Conservation (phyloP, 2,113 vertebrate species). For the Gnathochromis pfefferi region DNA sequence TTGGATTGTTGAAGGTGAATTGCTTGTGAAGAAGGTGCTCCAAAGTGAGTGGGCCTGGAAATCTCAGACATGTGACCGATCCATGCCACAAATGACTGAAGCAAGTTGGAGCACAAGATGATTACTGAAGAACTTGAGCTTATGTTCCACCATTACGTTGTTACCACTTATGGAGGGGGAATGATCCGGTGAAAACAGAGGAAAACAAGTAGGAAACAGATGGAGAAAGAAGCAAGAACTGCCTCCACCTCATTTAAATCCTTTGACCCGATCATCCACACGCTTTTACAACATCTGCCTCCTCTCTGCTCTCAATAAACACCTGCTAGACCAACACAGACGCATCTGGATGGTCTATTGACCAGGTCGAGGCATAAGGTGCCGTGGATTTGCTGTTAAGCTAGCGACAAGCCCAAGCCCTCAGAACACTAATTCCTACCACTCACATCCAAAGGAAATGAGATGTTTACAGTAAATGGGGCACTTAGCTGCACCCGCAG, state of each 20-base stretch:
- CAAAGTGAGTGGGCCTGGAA: background rate
- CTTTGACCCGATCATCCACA: background rate
- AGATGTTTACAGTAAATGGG: constrained; percentile 70
- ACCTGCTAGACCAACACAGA: constrained; percentile 35
- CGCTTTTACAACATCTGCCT: background rate
- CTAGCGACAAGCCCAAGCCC: constrained; percentile 22
- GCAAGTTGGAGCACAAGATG: background rate
- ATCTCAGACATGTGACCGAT: background rate
- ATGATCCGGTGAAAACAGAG: background rate
- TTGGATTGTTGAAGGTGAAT: background rate
- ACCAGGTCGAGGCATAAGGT: background rate
- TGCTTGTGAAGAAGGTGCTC: background rate
- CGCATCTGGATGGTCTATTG: background rate
- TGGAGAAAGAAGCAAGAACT: background rate
- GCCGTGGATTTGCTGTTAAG: constrained; percentile 21
- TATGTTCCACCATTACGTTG: background rate
- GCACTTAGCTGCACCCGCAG: constrained; percentile 46
- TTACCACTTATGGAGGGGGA: background rate
- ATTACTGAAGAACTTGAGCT: background rate
- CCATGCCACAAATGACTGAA: background rate
- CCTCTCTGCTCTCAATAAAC: constrained; percentile 35
- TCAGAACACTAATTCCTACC: constrained; percentile 43
- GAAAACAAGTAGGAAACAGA: background rate
- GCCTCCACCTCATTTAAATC: background rate
- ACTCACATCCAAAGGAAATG: constrained; percentile 59